These are phyloP conservation scores for Spea multiplicata DNA, from an alignment of 2,113 vertebrate species.

Conservation along the genomic window DNA sequence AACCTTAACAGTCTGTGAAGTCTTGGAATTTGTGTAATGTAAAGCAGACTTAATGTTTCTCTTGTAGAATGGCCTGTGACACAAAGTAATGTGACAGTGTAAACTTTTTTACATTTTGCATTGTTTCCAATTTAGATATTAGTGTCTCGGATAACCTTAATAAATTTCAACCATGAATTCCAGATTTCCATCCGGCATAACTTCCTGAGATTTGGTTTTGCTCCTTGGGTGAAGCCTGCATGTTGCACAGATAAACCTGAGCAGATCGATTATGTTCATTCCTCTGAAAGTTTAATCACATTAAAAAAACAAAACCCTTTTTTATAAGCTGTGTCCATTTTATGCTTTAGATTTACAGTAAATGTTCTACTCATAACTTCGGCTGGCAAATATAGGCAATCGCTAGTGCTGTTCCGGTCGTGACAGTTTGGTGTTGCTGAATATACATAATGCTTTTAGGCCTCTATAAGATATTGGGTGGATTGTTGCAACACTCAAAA, in stretches of 20 bases:
- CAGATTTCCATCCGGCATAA: no score
- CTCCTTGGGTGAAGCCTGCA: not conserved
- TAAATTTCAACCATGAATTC: conserved; percentile 26
- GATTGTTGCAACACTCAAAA: no score
- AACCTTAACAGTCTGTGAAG: conserved; percentile 43
- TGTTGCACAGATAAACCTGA: not conserved
- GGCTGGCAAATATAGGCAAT: no score
- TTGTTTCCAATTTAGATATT: conserved; percentile 24
- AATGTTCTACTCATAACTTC: no score
- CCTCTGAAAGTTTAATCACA: not conserved
- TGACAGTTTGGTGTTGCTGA: no score
- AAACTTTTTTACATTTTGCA: conserved; percentile 13
- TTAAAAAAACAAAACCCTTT: no score
- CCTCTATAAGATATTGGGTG: no score
- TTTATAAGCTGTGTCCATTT: no score
- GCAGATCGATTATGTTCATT: not conserved
- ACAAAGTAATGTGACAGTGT: conserved; percentile 41
- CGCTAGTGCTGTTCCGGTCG: no score
- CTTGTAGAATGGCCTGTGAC: conserved; percentile 31
- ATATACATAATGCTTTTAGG: no score
- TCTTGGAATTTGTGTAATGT: conserved; percentile 36
- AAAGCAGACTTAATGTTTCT: conserved; percentile 27
- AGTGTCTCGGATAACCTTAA: conserved; percentile 29
- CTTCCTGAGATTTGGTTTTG: no score
- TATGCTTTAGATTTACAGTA: no score